Base-by-base conservation (phyloP, 2,113 vertebrate genomes). In the Podocnemis expansa region DNA sequence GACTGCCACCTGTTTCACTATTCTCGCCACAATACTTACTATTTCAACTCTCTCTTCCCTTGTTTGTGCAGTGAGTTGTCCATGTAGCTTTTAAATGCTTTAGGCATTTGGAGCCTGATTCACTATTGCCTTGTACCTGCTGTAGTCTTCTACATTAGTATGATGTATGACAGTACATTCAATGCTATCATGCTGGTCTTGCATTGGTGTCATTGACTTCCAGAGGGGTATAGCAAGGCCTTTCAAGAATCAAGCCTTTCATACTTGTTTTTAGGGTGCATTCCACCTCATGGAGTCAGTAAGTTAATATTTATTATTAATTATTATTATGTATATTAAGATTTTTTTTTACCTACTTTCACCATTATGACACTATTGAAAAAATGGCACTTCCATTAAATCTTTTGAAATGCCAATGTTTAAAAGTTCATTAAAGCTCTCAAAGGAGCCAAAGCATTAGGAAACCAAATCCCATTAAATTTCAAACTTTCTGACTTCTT, bases 331-430 rank as follows among this genome's bases (percentile, higher is more conserved):
- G 8, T 67, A 67, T n/a, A n/a, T 67, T 67, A 70, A 70, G 63
- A 38, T 34, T 70, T 70, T 70, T 34, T 47, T 17, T 9, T 10
- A 16, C 9, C n/a, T 70, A 38, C n/a, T 67, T 17, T 67, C 60
- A 67, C 7, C 60, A 67, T 9, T 34, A 38, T 38, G n/a, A n/a
- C 24, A 76, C 22, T 6, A 75, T 6, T 43, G 38, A 95, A 95
- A 95, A 97, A 97, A 96, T 93, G 96, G 94, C 94, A 83, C 89
- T 97, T 96, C 96, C 1, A 24, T 97, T 97, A 96, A 67, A 94
- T 90, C 84, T 97, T 95, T 94, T 97, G 91, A 96, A 96, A 96
- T 85, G 96, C 87, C 78, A 89, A 60, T 91, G 89, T 79, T 94
- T 95, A 96, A 92, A 70, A 45, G 92, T 95, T 93, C 93, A 96